These are phyloP conservation scores for Argyrosomus japonicus DNA, from an alignment of 2,113 vertebrate species.

Conservation along the genomic window DNA sequence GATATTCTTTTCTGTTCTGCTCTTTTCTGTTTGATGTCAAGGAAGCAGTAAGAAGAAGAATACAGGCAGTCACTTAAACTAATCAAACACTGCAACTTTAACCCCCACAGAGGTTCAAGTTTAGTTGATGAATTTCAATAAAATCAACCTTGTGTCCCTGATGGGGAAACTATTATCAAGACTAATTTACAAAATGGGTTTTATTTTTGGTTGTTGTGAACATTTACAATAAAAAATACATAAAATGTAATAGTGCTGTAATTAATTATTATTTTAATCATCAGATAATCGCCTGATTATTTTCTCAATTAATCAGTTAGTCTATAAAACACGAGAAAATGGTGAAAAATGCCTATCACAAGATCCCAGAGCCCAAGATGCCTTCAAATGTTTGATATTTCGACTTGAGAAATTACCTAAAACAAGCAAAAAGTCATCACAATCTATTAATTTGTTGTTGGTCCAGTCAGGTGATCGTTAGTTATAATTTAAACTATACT, in stretches of 20 bases:
- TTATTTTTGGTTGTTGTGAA: background rate
- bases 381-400: background rate
- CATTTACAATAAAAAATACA: background rate
- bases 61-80: background rate
- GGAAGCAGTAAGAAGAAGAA: background rate
- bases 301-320: background rate
- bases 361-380: background rate
- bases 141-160: background rate
- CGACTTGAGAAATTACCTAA: background rate
- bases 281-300: background rate
- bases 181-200: background rate
- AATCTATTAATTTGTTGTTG: background rate
- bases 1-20: conserved; percentile 3
- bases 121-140: background rate
- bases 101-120: background rate
- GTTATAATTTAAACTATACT: background rate
- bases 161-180: background rate
- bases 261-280: background rate
- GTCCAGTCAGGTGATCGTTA: background rate
- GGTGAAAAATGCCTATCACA: background rate
- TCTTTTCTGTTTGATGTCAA: background rate
- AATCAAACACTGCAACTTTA: background rate
- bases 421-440: background rate
- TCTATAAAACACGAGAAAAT: background rate
- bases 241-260: background rate